Evolutionary conservation across 1,140 invertebrate genomes (phyloP), one percentile per base, ranked within the genome.

Genomic region (Saccostrea echinata): DNA sequence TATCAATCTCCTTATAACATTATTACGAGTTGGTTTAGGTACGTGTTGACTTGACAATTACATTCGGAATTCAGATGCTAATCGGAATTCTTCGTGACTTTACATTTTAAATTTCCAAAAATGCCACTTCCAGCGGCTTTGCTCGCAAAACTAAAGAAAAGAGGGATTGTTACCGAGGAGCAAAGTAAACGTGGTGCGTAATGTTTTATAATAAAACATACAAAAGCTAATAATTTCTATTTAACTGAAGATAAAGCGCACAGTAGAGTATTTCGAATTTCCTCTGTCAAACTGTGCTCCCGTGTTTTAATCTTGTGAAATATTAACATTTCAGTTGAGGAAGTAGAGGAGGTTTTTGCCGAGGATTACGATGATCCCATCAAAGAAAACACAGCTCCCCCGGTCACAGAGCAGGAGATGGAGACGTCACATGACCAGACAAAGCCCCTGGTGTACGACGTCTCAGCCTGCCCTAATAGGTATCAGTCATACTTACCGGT

Each of bases 401-500:
- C 84, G 33, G 16, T 30, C 53, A 24, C 64, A 68, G 84, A 86
- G 9, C 21, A 35, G 24, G 92, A 91, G 55, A 55, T 87, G 21
- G 91, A 93, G 68, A 53, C 81, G 8, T 35, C 83, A 81, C 55
- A 51, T 12, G 30, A 81, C 21, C 84, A 84, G 33, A 61, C 64
- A n/a, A 89, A 88, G 52, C 88, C 89, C 3, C 27, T 91, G 9
- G 81, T 90, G 21, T 85, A 87, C 52, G 92, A 94, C 81, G 88
- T 91, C 9, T 88, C 91, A 68, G 91, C 92, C 57, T 99, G 99
- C 95, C 99, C 99, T 3, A 99, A 99, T 93, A 99, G 98, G 95
- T 43, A 6, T 21, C 13, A 61, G 1, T 61, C 18, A 6, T 43
- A 43, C 43, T 43, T 43, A 43, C 6, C 43, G 43, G 43, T 43